These are phyloP conservation scores for Alaudala cheleensis DNA, from an alignment of 2,113 vertebrate species.

Conservation along the genomic window DNA sequence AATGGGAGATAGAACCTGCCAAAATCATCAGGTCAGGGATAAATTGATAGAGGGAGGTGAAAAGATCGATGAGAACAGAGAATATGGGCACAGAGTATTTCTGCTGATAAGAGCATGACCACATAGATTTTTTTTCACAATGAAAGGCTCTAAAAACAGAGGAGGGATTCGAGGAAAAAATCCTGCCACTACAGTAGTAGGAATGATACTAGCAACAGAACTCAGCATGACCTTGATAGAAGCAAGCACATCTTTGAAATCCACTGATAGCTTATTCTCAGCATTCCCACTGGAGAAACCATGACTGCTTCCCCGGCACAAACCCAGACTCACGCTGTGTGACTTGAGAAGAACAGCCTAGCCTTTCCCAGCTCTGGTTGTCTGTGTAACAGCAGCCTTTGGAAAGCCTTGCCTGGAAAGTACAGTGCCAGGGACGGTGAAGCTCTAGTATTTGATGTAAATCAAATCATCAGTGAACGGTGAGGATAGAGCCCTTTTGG, in stretches of 20 bases:
- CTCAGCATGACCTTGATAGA: background rate
- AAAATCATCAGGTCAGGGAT: background rate
- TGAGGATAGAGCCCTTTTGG: background rate
- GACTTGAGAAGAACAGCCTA: background rate
- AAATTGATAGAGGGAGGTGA: background rate
- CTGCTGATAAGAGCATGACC: background rate
- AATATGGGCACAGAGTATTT: background rate
- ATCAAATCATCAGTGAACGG: background rate
- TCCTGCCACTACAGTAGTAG: background rate
- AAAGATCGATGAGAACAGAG: background rate
- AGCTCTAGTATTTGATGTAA: background rate
- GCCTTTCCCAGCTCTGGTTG: background rate
- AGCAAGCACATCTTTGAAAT: background rate
- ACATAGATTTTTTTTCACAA: background rate
- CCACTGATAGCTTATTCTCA: background rate
- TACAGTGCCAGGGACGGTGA: background rate
- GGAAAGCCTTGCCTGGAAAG: background rate
- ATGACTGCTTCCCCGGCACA: background rate
- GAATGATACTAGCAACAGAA: background rate
- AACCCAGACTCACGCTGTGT: background rate
- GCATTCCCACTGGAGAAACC: background rate
- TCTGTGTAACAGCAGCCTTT: background rate
- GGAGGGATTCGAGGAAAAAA: background rate
- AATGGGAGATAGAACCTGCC: background rate
- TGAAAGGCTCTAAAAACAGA: background rate